A percentile compares a stretch with the other conserved stretches of the same genome.
These are phyloP conservation scores for Prionailurus viverrinus DNA, from an alignment of 2,113 vertebrate genomes.

Conservation along the genomic window DNA sequence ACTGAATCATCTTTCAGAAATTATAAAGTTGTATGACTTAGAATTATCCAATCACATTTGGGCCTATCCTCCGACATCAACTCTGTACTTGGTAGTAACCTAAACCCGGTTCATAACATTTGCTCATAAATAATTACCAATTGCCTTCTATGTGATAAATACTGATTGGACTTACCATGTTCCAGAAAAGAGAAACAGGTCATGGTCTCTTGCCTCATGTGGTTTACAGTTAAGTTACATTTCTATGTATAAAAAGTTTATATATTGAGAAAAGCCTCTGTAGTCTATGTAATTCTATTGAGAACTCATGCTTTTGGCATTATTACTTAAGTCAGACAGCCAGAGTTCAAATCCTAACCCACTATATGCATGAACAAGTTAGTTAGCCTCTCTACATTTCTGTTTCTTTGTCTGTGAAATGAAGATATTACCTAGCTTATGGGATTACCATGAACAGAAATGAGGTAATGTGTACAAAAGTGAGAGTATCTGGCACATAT, in stretches of 20 bases:
- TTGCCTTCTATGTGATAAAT: background rate
- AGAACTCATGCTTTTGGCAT: no score
- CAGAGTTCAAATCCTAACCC: background rate
- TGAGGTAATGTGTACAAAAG: slow-evolving; percentile 8
- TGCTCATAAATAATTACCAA: background rate
- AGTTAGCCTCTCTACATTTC: background rate
- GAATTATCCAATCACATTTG: background rate
- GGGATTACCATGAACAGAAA: background rate
- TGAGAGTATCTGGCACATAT: background rate
- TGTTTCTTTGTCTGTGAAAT: background rate
- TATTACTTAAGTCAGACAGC: background rate
- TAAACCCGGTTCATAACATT: background rate
- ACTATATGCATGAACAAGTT: background rate
- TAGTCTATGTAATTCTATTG: background rate
- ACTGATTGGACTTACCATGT: background rate
- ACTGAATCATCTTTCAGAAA: slow-evolving; percentile 4
- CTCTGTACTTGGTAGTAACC: background rate
- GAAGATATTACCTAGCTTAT: background rate
- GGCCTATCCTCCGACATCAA: background rate
- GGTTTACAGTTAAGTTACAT: background rate
- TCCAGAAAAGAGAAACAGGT: background rate
- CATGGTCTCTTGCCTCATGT: background rate
- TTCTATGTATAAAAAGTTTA: background rate
- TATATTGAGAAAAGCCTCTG: background rate
- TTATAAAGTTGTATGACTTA: background rate